Percentiles rank a stretch among this genome's conserved stretches.
phyloP scores from a whole-genome alignment of 2,888 invertebrate species.

The Pachliopta kotzebuea region DNA sequence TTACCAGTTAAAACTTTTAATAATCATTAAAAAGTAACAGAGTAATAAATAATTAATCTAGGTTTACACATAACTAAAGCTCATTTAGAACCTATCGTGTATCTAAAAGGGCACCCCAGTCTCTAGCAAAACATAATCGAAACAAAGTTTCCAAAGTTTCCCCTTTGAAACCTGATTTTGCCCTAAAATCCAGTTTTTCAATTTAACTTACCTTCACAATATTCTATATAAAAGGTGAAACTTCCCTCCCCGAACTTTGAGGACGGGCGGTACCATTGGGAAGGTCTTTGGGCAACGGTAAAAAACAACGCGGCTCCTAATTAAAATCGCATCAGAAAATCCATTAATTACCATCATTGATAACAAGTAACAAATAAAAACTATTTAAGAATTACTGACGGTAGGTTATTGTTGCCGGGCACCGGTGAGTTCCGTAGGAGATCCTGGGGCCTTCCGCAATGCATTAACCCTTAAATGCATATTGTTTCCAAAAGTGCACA shows the following conservation, averaged over 20 bases:
- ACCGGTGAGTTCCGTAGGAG: no score
- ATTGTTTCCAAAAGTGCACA: no score
- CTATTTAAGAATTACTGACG: no score
- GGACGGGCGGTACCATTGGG: conserved; percentile 29
- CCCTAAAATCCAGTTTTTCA: conserved; percentile 42
- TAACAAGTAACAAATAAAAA: no score
- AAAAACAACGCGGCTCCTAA: conserved; percentile 19
- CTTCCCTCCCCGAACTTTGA: conserved; percentile 32
- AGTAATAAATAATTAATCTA: no score
- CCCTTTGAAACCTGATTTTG: conserved; percentile 39
- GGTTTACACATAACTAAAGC: no score
- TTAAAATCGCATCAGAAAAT: conserved; percentile 18
- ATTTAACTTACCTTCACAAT: conserved; percentile 54
- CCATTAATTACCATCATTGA: background rate
- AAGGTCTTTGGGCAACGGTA: conserved; percentile 21
- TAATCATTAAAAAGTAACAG: no score
- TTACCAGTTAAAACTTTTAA: no score
- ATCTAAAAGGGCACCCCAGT: conserved; percentile 24
- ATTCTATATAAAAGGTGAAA: conserved; percentile 45
- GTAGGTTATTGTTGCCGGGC: no score
- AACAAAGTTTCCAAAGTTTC: conserved; percentile 35
- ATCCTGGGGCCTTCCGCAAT: no score
- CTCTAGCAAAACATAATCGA: conserved; percentile 26
- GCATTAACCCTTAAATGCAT: no score
- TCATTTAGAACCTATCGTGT: conserved; percentile 15